Conservation (phyloP, 1,140 invertebrate species). For the Catajapyx aquilonaris region DNA sequence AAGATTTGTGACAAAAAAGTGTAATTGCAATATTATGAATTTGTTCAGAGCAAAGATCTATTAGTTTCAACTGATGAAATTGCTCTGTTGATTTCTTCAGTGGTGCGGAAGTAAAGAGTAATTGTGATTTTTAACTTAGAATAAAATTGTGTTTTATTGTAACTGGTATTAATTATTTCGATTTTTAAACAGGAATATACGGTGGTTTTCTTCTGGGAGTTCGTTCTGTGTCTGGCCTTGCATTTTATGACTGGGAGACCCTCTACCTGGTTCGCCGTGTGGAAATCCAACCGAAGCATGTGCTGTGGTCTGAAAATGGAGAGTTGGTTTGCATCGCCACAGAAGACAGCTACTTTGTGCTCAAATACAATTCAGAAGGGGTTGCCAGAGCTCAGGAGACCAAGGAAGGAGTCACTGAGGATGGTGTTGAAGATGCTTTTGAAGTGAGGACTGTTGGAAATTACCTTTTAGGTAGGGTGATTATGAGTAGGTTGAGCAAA, state of each 20-base stretch:
- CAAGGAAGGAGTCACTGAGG: slow-evolving; percentile 58
- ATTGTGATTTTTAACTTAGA: too few species aligned
- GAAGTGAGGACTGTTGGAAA: slow-evolving; percentile 39
- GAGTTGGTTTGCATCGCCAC: slow-evolving; percentile 84
- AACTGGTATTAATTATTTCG: neutral
- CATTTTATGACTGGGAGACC: slow-evolving; percentile 96
- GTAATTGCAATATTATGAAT: too few species aligned
- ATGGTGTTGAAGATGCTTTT: slow-evolving; percentile 92
- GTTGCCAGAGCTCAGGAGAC: slow-evolving; percentile 52
- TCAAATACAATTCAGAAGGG: slow-evolving; percentile 64
- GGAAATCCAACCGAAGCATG: slow-evolving; percentile 81
- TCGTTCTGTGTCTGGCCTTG: slow-evolving; percentile 74
- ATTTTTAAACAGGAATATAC: slow-evolving; percentile 53
- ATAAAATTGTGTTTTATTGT: slow-evolving; percentile 9
- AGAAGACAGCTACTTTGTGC: slow-evolving; percentile 89
- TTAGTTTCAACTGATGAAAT: too few species aligned
- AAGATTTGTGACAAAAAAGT: too few species aligned
- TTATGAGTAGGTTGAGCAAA: neutral
- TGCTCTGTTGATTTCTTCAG: too few species aligned
- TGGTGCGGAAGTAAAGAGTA: too few species aligned
- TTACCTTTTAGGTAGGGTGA: neutral
- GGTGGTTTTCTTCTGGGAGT: slow-evolving; percentile 89
- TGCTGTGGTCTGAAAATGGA: slow-evolving; percentile 95
- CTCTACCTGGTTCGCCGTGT: slow-evolving; percentile 80
- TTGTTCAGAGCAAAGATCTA: too few species aligned